phyloP scores from a whole-genome alignment of 2,888 invertebrate species.

The Mesorhabditis belari region DNA sequence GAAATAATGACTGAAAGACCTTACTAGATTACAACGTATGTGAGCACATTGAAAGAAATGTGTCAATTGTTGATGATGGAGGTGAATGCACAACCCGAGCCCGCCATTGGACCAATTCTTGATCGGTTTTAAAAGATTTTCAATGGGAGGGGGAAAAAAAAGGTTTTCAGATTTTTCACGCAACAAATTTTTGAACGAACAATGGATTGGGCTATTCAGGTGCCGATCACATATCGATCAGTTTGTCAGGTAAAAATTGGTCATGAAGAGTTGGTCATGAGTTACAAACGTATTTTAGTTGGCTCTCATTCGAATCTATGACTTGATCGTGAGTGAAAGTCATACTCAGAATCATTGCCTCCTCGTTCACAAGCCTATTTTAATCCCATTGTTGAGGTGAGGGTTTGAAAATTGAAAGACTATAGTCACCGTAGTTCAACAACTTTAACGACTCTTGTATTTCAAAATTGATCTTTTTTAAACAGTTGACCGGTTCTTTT shows the following conservation, averaged over 20 bases:
- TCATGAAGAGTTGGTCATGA: background rate
- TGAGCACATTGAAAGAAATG: conserved; percentile 31
- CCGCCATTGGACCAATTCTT: conserved; percentile 47
- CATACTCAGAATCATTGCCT: conserved; percentile 55
- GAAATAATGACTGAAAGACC: background rate
- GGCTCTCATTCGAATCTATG: conserved; percentile 29
- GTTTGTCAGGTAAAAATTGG: conserved; percentile 30
- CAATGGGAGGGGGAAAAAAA: conserved; percentile 23
- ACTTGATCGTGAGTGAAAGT: conserved; percentile 24
- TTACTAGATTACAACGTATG: conserved; percentile 23
- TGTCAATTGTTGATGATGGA: conserved; percentile 44
- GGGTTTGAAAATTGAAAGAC: background rate
- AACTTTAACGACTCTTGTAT: too few relatives aligned
- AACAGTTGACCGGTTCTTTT: too few relatives aligned
- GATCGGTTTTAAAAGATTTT: conserved; percentile 46
- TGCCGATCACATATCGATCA: conserved; percentile 25
- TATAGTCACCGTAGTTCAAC: too few relatives aligned
- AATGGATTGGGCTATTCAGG: conserved; percentile 38
- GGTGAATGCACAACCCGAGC: conserved; percentile 46
- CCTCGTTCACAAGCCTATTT: conserved; percentile 80
- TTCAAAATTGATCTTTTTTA: too few relatives aligned
- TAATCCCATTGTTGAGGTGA: conserved; percentile 77
- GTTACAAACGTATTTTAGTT: conserved; percentile 6
- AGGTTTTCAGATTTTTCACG: conserved; percentile 22
- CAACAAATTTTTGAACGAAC: conserved; percentile 37